phyloP scores from a whole-genome alignment of 2,797 vertebrate species.

The Sebastes kiyomatsui region DNA sequence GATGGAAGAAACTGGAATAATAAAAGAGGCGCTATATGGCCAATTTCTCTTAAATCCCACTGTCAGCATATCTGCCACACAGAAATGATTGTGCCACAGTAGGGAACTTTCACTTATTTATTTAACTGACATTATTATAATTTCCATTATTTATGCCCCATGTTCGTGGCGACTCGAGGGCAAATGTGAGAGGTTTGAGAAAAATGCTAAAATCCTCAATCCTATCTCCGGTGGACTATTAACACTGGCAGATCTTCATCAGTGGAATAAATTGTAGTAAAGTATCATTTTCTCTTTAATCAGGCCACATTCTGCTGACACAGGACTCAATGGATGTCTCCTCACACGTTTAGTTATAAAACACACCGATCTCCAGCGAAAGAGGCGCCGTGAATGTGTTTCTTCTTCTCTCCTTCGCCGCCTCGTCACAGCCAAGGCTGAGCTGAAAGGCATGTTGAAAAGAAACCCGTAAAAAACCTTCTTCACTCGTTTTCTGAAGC shows the following conservation, averaged over 20 bases:
- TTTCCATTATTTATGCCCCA: slow-evolving; percentile 67
- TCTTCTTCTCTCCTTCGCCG: slow-evolving; percentile 20
- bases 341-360: slow-evolving; percentile 33
- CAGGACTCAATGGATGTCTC: slow-evolving; percentile 28
- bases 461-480: slow-evolving; percentile 7
- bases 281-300: slow-evolving; percentile 48
- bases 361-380: slow-evolving; percentile 7
- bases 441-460: slow-evolving; percentile 32
- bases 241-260: slow-evolving; percentile 51
- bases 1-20: neutral
- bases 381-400: neutral
- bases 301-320: slow-evolving; percentile 46
- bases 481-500: slow-evolving; percentile 16
- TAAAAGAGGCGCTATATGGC: slow-evolving; percentile 5
- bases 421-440: slow-evolving; percentile 29
- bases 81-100: slow-evolving; percentile 47
- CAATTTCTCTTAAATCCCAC: slow-evolving; percentile 42
- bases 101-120: slow-evolving; percentile 35
- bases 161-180: slow-evolving; percentile 34
- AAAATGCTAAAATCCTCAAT: slow-evolving; percentile 27
- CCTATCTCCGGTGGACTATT: slow-evolving; percentile 32
- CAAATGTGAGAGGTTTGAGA: slow-evolving; percentile 46
- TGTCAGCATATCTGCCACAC: slow-evolving; percentile 63
- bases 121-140: slow-evolving; percentile 61
- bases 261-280: slow-evolving; percentile 37